Base-by-base conservation (phyloP, 2,113 vertebrate species). In the Spheniscus mendiculus region DNA sequence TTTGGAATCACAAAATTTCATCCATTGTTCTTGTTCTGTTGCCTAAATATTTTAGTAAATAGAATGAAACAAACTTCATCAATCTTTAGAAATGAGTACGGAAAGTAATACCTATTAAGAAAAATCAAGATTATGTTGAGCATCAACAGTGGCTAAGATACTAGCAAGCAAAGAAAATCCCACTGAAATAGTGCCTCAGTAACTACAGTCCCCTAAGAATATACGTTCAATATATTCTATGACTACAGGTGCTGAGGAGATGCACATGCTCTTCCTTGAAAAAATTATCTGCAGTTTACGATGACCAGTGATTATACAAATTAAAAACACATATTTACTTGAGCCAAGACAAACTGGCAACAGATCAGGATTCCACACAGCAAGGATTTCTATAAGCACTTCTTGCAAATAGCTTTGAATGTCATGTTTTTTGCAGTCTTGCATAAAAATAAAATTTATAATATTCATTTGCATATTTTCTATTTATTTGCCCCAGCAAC, bases 1-100 rank as follows among this genome's bases (percentile, higher is more conserved):
- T 40, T 30, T 30, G 12, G 34, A 93, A 82, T 71, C 27, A 59
- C 12, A 81, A 70, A 69, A 87, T 38, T 76, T 95, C 15, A 67
- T 26, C 36, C 59, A 22, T 26, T 32, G 14, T 63, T 94, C 49
- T 78, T 90, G 20, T 52, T 85, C 69, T 84, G 21, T 40, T 93
- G 62, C 30, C 58, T 90, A 80, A 87, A 44, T 86, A 83, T 80
- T 94, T 94, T 53, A 90, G 77, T 53, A 95, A 92, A 90, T 42
- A 38, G 4, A 80, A 86, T 27, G 4, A 92, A 83, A 77, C 15
- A 2, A 86, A 59, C 15, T 66, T 74, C 23, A 83, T 49, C 38
- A 14, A 17, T 73, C 32, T 67, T 90, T 81, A 90, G 29, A 26
- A 86, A 27, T 42, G 6, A 84, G 47, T 63, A 71, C 1, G 12